Conservation (phyloP, 2,113 vertebrate genomes). For the Sprattus sprattus region DNA sequence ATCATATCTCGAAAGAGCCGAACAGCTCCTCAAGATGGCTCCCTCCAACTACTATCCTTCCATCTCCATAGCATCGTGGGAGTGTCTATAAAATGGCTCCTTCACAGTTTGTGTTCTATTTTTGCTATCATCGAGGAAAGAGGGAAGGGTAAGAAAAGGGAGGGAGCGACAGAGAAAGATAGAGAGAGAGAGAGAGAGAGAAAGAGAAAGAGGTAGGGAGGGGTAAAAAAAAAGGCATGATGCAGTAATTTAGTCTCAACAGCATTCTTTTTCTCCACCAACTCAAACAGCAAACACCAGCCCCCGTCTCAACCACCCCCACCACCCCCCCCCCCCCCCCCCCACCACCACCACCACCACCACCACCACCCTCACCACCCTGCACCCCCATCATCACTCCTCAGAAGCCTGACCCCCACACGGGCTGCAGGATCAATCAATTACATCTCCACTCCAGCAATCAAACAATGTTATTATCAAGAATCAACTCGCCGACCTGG, state of each 20-base stretch:
- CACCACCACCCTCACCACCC: slow-evolving; percentile 24
- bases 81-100: slow-evolving; percentile 40
- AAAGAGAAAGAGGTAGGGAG: background rate
- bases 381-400: slow-evolving; percentile 48
- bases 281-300: background rate
- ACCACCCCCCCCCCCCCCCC: too few relatives aligned
- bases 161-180: background rate
- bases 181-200: background rate
- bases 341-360: background rate
- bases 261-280: background rate
- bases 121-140: slow-evolving; percentile 33
- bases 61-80: background rate
- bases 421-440: slow-evolving; percentile 73
- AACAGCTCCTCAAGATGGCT: background rate
- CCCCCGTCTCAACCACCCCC: background rate
- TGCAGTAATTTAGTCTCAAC: background rate
- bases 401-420: slow-evolving; percentile 68
- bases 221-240: background rate
- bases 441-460: slow-evolving; percentile 79
- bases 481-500: slow-evolving; percentile 81
- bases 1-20: background rate
- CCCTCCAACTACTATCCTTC: background rate
- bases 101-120: background rate
- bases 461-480: slow-evolving; percentile 77
- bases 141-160: slow-evolving; percentile 10